phyloP scores from a whole-genome alignment of 2,113 vertebrate species.

The Oryzias javanicus region DNA sequence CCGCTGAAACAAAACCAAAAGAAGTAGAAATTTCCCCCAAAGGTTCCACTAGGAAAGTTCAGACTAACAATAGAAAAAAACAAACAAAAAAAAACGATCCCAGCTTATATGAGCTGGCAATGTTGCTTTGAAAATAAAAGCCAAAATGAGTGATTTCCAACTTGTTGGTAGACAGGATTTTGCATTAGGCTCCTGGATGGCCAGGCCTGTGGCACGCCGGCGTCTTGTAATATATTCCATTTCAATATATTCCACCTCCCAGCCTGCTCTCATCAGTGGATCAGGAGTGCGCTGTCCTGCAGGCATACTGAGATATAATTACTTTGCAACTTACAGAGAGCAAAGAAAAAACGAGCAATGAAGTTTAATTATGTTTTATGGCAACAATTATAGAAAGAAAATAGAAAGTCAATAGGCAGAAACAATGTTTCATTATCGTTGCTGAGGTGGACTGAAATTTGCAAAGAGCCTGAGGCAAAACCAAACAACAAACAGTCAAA shows the following conservation, averaged over 20 bases:
- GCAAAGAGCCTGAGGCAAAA: conserved; percentile 28
- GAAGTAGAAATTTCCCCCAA: neutral
- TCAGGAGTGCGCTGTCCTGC: conserved; percentile 54
- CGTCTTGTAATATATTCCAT: conserved; percentile 60
- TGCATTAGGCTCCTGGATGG: conserved; percentile 19
- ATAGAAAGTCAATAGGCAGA: conserved; percentile 66
- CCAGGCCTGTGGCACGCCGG: conserved; percentile 23
- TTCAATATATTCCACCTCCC: conserved; percentile 65
- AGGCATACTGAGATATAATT: conserved; percentile 67
- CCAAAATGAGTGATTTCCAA: conserved; percentile 9
- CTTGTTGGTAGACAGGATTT: conserved; percentile 8
- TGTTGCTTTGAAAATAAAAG: conserved; percentile 5
- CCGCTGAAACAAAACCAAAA: neutral
- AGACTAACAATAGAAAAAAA: conserved; percentile 3
- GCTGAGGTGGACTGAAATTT: conserved; percentile 42
- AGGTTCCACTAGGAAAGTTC: conserved; percentile 6
- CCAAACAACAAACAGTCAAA: conserved; percentile 47
- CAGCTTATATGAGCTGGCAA: conserved; percentile 1
- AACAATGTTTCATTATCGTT: conserved; percentile 56
- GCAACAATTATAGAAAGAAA: conserved; percentile 70
- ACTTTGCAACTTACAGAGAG: conserved; percentile 58
- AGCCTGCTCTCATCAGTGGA: conserved; percentile 69
- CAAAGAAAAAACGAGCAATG: conserved; percentile 58
- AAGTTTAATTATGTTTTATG: conserved; percentile 73
- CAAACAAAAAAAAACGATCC: no score